phyloP scores from a whole-genome alignment of 2,113 vertebrate genomes.

The Osmerus eperlanus region DNA sequence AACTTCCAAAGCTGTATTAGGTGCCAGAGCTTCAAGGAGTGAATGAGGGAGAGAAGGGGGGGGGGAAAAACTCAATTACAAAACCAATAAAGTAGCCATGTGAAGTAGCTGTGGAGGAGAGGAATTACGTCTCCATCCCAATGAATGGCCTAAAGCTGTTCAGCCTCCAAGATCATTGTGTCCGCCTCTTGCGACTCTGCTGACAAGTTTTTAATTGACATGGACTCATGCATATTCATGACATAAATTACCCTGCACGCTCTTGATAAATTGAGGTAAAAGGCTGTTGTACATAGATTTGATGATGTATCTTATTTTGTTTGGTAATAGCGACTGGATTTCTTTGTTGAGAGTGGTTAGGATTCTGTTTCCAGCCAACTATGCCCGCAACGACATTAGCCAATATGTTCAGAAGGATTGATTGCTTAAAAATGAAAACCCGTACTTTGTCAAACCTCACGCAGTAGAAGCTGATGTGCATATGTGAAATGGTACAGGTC shows the following conservation, averaged over 20 bases:
- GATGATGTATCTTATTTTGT: conserved; percentile 25
- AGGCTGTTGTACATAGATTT: conserved; percentile 38
- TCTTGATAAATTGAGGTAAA: conserved; percentile 36
- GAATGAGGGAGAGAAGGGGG: not conserved
- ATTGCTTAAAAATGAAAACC: not conserved
- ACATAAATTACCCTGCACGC: conserved; percentile 25
- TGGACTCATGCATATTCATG: conserved; percentile 66
- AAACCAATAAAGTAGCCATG: conserved; percentile 47
- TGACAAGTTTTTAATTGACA: conserved; percentile 58
- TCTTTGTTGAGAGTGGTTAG: not conserved
- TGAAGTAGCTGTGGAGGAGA: conserved; percentile 36
- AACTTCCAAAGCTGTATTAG: not conserved
- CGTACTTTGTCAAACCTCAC: too few species aligned
- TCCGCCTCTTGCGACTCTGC: conserved; percentile 31
- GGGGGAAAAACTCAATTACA: conserved; percentile 45
- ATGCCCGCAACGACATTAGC: conserved; percentile 8
- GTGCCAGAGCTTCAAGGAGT: not conserved
- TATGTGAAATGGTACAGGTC: not conserved
- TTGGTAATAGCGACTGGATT: conserved; percentile 10
- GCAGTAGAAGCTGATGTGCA: not conserved
- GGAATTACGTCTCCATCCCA: conserved; percentile 53
- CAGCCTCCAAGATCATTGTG: conserved; percentile 37
- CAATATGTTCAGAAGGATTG: conserved; percentile 9
- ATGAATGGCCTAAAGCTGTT: conserved; percentile 44
- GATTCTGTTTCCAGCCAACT: conserved; percentile 17